Conservation (phyloP, 2,797 vertebrate species). For the Gymnopithys bicolor region DNA sequence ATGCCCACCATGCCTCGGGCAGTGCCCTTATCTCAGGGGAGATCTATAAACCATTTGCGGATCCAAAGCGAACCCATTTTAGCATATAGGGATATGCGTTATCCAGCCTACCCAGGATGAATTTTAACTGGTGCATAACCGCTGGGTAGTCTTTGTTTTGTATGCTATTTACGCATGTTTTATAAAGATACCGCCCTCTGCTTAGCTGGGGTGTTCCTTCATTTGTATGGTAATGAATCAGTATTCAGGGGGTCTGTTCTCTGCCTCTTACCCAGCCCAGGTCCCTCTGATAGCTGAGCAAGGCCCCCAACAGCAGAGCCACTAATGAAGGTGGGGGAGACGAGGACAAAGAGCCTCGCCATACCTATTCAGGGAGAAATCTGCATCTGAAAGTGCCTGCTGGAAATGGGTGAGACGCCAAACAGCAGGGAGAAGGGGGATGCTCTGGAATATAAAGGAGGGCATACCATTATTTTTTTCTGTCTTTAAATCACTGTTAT, state of each 20-base stretch:
- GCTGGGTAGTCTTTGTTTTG: neutral
- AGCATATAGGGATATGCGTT: neutral
- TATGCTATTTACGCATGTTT: neutral
- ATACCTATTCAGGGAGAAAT: conserved; percentile 31
- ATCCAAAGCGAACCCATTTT: neutral
- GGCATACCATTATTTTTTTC: neutral
- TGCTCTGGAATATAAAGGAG: conserved; percentile 7
- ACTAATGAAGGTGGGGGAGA: neutral
- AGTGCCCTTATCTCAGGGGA: neutral
- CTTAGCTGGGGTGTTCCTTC: neutral
- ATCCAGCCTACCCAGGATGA: conserved; percentile 29
- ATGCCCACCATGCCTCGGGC: neutral
- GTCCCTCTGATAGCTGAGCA: neutral
- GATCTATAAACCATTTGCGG: neutral
- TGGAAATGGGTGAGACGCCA: conserved; percentile 16
- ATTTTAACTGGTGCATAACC: neutral
- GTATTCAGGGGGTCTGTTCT: neutral
- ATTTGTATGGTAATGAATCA: conserved; percentile 2
- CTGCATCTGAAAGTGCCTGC: conserved; percentile 57
- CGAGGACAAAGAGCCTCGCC: conserved; percentile 1
- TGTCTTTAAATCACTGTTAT: neutral
- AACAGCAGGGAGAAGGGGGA: neutral
- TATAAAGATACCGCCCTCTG: neutral
- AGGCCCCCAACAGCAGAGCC: neutral
- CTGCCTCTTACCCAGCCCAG: neutral